Conservation (phyloP, 2,113 vertebrate species). For the Platanista minor region DNA sequence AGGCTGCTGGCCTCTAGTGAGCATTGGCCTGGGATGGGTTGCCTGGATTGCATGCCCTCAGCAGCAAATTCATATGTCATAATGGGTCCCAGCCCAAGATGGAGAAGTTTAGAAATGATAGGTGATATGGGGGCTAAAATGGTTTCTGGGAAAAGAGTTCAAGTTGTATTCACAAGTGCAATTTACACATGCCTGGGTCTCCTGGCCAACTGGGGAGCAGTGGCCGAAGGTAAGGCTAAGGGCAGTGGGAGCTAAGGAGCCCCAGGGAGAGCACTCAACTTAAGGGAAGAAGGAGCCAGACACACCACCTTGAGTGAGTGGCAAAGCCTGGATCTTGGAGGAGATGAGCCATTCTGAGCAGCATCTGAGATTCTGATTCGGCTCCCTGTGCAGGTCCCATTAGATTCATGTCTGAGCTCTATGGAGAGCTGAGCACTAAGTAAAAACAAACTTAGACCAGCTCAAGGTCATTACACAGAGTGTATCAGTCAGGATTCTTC, state of each 20-base stretch:
- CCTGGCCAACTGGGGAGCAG: background rate
- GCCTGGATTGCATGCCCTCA: no score
- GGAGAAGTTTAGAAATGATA: background rate
- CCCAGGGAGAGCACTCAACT: background rate
- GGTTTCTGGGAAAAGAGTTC: background rate
- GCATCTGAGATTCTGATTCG: background rate
- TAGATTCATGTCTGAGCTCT: background rate
- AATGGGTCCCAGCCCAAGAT: background rate
- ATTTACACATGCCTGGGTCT: background rate
- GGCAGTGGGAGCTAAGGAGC: background rate
- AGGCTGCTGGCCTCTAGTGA: background rate
- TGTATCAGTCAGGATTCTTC: background rate
- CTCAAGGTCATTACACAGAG: background rate
- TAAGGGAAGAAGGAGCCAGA: background rate
- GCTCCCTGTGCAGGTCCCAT: background rate
- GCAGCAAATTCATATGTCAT: background rate
- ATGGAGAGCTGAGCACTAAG: background rate
- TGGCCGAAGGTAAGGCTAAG: background rate
- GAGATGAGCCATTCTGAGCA: background rate
- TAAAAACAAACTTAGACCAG: background rate
- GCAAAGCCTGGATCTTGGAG: background rate
- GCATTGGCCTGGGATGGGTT: background rate
- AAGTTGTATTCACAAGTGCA: background rate
- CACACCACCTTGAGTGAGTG: rapidly evolving
- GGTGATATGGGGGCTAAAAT: background rate